These are phyloP conservation scores for Prunella himalayana DNA, from an alignment of 2,113 vertebrate genomes.

Conservation along the genomic window DNA sequence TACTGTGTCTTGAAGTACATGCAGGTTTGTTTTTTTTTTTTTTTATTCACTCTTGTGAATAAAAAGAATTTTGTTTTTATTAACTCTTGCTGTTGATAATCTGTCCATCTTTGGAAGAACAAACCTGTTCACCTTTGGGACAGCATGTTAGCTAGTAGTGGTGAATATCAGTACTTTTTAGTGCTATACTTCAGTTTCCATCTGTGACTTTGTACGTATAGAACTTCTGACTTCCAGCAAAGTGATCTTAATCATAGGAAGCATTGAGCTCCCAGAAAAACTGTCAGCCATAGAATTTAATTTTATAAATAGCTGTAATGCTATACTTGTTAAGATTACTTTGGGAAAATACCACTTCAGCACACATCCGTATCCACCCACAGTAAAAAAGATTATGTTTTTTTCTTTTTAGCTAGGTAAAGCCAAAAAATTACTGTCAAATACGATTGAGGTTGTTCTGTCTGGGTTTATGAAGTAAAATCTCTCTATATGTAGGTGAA, in stretches of 20 bases:
- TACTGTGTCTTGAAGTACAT: neutral
- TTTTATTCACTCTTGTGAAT: neutral
- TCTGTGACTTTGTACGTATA: neutral
- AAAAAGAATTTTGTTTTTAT: neutral
- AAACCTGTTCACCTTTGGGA: neutral
- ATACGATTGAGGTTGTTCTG: neutral
- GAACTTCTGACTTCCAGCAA: neutral
- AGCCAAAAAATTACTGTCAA: neutral
- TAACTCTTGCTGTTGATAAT: neutral
- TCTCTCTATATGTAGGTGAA: neutral
- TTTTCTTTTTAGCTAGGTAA: neutral
- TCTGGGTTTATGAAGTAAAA: neutral
- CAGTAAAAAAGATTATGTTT: neutral
- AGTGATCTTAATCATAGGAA: neutral
- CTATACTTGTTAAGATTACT: neutral
- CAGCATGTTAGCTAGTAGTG: neutral
- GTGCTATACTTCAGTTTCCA: neutral
- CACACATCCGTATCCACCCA: neutral
- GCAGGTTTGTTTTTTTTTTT: neutral
- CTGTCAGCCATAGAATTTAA: neutral
- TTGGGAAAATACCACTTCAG: neutral
- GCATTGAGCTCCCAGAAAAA: neutral
- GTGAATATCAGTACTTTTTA: neutral
- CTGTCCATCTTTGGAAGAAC: neutral
- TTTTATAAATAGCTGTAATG: constrained; percentile 12